Percentiles rank a stretch among this genome's conserved stretches.
These are phyloP conservation scores for Notarius lentiginosus DNA, from an alignment of 2,113 vertebrate species.

Conservation along the genomic window DNA sequence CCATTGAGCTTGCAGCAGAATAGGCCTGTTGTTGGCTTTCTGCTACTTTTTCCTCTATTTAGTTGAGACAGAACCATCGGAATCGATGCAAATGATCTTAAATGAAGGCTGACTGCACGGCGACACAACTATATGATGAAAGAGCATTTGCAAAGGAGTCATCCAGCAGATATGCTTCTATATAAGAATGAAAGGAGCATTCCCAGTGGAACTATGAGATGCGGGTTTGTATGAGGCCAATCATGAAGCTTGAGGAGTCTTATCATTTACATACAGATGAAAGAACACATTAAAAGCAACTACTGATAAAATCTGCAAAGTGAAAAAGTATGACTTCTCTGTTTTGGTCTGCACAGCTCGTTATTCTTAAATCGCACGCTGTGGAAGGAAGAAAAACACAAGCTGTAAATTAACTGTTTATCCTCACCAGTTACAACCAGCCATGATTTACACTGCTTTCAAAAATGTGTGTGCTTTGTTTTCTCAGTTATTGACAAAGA, in stretches of 20 bases:
- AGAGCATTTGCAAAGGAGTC: background rate
- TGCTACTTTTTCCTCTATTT: slow-evolving; percentile 21
- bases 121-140: slow-evolving; percentile 40
- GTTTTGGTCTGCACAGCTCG: background rate
- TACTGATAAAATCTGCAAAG: background rate
- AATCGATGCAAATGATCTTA: slow-evolving; percentile 44
- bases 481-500: background rate
- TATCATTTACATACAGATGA: slow-evolving; percentile 38
- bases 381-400: background rate
- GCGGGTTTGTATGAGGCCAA: slow-evolving; percentile 15
- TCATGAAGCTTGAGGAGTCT: slow-evolving; percentile 1
- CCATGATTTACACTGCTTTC: background rate
- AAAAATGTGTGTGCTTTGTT: background rate
- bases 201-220: slow-evolving; percentile 16
- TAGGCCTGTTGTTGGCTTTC: slow-evolving; percentile 28
- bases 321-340: background rate
- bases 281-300: background rate
- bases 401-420: slow-evolving; percentile 13
- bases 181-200: slow-evolving; percentile 18
- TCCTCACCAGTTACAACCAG: slow-evolving; percentile 2
- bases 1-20: slow-evolving; percentile 18
- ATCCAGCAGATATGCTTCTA: slow-evolving; percentile 18
- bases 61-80: slow-evolving; percentile 30
- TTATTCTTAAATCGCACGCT: background rate
- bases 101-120: slow-evolving; percentile 18